phyloP scores from a whole-genome alignment of 2,113 vertebrate species.

The Himantopus leucocephalus region DNA sequence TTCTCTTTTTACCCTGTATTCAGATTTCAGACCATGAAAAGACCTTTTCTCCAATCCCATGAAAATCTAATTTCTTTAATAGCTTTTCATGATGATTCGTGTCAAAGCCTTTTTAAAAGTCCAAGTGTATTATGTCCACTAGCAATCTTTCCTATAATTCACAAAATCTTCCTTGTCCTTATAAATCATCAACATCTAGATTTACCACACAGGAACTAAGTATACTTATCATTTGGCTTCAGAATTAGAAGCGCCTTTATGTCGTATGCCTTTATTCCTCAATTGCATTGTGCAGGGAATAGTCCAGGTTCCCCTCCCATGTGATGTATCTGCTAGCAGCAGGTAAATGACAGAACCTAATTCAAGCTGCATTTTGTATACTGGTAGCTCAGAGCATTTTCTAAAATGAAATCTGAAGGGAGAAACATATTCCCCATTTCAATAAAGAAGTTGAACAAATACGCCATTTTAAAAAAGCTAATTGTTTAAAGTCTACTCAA shows the following conservation, averaged over 20 bases:
- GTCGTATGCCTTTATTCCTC: neutral
- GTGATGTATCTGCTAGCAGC: neutral
- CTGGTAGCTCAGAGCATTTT: neutral
- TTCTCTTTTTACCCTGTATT: neutral
- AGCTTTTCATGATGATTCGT: neutral
- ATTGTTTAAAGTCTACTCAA: neutral
- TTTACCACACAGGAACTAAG: neutral
- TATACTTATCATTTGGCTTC: neutral
- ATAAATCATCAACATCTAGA: neutral
- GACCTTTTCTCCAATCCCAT: neutral
- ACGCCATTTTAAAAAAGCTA: neutral
- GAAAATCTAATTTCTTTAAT: neutral
- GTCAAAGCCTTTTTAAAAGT: neutral
- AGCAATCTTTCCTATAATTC: neutral
- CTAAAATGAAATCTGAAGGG: neutral
- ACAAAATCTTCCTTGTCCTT: neutral
- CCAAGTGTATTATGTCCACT: no score
- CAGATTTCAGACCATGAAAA: neutral
- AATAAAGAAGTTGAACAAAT: neutral
- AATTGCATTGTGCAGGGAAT: neutral
- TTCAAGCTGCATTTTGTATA: neutral
- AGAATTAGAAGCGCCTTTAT: neutral
- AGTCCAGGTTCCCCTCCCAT: neutral
- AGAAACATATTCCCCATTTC: neutral
- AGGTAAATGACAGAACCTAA: neutral